Conservation (phyloP, 2,888 invertebrate species). For the Volucella inanis region DNA sequence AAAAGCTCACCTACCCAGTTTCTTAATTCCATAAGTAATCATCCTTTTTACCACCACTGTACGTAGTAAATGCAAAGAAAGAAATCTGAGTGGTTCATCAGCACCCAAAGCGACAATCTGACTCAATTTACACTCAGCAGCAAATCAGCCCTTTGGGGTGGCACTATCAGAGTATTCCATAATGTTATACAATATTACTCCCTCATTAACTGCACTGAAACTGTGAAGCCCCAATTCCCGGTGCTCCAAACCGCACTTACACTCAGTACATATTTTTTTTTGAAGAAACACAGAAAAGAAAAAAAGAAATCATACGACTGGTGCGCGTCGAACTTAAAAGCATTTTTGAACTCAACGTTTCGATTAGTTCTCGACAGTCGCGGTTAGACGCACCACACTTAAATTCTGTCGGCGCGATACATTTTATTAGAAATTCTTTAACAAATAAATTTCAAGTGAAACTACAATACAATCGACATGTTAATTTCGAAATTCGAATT, state of each 20-base stretch:
- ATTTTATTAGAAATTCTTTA: conserved; percentile 8
- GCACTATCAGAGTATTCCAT: conserved; percentile 1
- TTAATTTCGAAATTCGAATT: background rate
- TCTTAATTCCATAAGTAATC: background rate
- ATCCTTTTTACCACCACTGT: conserved; percentile 8
- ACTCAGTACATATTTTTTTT: background rate
- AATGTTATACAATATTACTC: background rate
- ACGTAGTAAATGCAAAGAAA: background rate
- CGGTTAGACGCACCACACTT: conserved; percentile 40
- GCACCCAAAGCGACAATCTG: conserved; percentile 1
- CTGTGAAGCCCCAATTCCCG: background rate
- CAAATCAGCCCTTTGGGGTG: conserved; percentile 32
- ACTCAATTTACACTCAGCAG: conserved; percentile 19
- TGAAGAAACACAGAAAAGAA: conserved; percentile 8
- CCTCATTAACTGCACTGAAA: conserved; percentile 22
- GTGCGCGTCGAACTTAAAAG: conserved; percentile 69
- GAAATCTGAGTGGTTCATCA: background rate
- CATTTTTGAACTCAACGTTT: conserved; percentile 59
- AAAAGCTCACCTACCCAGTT: too few relatives aligned
- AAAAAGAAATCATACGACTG: conserved; percentile 28
- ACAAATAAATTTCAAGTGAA: conserved; percentile 19
- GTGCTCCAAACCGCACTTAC: background rate
- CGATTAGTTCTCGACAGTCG: conserved; percentile 68
- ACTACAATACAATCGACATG: conserved; percentile 20
- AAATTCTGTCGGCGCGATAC: background rate